Conservation (phyloP, 2,888 invertebrate species). For the Acholoe squamosa region DNA sequence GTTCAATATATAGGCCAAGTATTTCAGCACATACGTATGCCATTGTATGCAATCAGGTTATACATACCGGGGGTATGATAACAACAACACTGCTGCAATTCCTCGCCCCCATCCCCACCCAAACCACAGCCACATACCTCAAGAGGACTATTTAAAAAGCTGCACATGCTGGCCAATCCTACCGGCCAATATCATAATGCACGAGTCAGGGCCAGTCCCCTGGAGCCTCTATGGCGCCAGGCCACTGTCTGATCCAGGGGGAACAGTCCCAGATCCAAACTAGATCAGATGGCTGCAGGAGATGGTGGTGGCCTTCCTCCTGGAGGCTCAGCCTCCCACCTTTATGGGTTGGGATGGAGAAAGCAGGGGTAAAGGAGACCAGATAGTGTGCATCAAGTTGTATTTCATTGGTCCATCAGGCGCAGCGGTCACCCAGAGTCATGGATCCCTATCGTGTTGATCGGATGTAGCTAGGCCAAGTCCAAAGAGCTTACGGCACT, state of each 20-base stretch:
- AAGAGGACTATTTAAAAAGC: neutral
- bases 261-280: neutral
- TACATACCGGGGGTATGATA: neutral
- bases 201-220: neutral
- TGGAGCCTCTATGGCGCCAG: neutral
- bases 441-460: neutral
- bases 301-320: neutral
- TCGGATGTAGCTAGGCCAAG: neutral
- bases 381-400: neutral
- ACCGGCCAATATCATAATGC: conserved; percentile 29
- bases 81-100: neutral
- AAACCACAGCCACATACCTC: neutral
- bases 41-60: neutral
- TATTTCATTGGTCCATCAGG: conserved; percentile 18
- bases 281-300: neutral
- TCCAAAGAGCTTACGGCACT: too few relatives aligned
- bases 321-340: neutral
- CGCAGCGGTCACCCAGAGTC: neutral
- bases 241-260: neutral
- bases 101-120: neutral
- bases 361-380: conserved; percentile 4
- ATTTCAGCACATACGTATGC: neutral
- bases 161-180: neutral
- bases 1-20: conserved; percentile 20
- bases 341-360: neutral